These are phyloP conservation scores for Syngnathus typhle DNA, from an alignment of 2,113 vertebrate species.

Conservation along the genomic window DNA sequence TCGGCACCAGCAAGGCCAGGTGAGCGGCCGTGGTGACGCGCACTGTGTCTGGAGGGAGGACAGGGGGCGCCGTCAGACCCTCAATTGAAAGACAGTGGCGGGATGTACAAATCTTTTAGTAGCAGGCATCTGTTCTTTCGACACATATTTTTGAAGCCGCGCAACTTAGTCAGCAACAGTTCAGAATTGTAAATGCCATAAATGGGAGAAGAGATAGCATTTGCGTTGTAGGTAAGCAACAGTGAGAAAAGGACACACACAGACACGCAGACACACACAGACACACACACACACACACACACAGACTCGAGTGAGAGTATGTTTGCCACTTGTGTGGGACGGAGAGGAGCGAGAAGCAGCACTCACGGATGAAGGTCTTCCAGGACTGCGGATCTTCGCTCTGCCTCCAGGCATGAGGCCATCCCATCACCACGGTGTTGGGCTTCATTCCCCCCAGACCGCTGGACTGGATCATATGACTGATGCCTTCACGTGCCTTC, in stretches of 20 bases:
- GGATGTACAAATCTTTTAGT: background rate
- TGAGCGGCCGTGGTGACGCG: slow-evolving; percentile 84
- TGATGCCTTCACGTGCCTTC: slow-evolving; percentile 82
- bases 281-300: too few species aligned
- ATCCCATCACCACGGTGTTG: slow-evolving; percentile 91
- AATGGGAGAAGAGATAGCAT: background rate
- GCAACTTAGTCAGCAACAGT: background rate
- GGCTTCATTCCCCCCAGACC: slow-evolving; percentile 86
- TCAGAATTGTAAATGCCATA: background rate
- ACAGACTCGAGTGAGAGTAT: background rate
- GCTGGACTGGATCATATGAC: slow-evolving; percentile 89
- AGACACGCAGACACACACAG: too few species aligned
- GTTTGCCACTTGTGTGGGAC: background rate
- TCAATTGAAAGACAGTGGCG: background rate
- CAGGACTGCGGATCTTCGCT: slow-evolving; percentile 86
- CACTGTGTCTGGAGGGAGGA: slow-evolving; percentile 74
- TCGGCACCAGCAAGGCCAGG: slow-evolving; percentile 83
- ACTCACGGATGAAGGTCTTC: slow-evolving; percentile 88
- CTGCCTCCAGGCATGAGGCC: slow-evolving; percentile 88
- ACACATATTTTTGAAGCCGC: too few species aligned
- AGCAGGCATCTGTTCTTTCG: too few species aligned
- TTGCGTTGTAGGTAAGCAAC: background rate
- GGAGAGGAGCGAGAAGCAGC: background rate
- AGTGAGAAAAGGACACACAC: too few species aligned
- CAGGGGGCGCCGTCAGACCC: slow-evolving; percentile 15